A percentile compares a stretch with the other conserved stretches of the same genome.
These are phyloP conservation scores for Pterocles gutturalis DNA, from an alignment of 2,113 vertebrate genomes.

Conservation along the genomic window DNA sequence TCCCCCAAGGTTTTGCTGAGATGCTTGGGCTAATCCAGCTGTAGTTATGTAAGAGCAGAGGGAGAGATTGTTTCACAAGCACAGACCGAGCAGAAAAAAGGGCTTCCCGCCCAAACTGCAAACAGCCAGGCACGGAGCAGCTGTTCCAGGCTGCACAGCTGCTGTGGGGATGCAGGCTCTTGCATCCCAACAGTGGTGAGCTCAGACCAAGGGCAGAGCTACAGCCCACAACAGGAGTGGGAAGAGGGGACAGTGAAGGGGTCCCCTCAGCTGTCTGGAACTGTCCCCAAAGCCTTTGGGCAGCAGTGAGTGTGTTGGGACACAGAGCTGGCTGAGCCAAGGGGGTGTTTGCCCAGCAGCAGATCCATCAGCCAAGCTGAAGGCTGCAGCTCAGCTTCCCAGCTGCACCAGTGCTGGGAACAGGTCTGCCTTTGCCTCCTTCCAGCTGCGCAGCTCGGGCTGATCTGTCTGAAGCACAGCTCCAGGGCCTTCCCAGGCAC, in stretches of 20 bases:
- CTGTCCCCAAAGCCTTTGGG: background rate
- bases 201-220: background rate
- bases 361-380: background rate
- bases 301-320: fast-evolving
- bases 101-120: background rate
- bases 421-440: no score
- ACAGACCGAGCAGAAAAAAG: background rate
- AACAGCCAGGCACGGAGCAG: background rate
- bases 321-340: background rate
- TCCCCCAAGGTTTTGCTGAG: conserved; percentile 19
- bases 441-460: background rate
- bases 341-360: background rate
- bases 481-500: background rate
- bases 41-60: conserved; percentile 9
- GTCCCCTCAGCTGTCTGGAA: background rate
- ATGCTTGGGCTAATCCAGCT: background rate
- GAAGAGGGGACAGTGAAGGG: background rate
- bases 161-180: background rate
- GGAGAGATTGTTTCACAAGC: background rate
- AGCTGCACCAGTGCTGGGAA: background rate
- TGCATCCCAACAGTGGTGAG: background rate
- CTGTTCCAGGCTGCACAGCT: background rate
- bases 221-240: fast-evolving
- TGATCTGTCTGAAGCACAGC: background rate
- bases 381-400: background rate